These are phyloP conservation scores for Ylistrum balloti DNA, from an alignment of 1,140 invertebrate genomes.

Conservation along the genomic window DNA sequence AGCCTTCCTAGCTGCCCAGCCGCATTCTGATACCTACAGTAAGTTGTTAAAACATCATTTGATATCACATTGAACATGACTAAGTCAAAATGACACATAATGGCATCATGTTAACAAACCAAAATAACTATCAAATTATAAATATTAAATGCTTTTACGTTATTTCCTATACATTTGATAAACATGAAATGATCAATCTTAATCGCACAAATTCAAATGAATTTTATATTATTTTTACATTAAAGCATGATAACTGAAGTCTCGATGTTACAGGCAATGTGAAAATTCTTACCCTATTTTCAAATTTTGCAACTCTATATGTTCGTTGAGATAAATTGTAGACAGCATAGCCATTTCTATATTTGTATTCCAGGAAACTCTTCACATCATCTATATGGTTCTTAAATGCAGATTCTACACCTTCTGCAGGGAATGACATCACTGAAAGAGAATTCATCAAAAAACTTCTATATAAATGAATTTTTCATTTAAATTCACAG, in stretches of 20 bases:
- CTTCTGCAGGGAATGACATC: slow-evolving; percentile 97
- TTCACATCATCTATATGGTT: slow-evolving; percentile 96
- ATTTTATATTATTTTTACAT: no score
- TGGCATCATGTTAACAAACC: no score
- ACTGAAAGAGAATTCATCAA: slow-evolving; percentile 84
- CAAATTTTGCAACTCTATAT: slow-evolving; percentile 85
- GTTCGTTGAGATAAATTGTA: slow-evolving; percentile 90
- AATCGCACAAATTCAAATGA: no score
- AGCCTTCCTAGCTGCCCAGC: slow-evolving; percentile 87
- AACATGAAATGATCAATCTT: no score
- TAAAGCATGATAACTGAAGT: neutral
- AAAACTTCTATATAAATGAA: no score
- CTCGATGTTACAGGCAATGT: neutral
- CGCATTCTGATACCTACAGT: slow-evolving; percentile 83
- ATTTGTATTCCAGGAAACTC: slow-evolving; percentile 85
- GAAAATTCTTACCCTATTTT: slow-evolving; percentile 78
- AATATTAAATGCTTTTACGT: no score
- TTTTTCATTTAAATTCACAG: no score
- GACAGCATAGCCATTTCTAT: slow-evolving; percentile 89
- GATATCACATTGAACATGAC: no score
- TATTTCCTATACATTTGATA: no score
- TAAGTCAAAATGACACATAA: no score
- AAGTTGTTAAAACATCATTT: no score
- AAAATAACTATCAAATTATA: no score
- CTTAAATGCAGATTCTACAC: slow-evolving; percentile 95